phyloP scores from a whole-genome alignment of 1,140 invertebrate species.

The Melipona quadrifasciata region DNA sequence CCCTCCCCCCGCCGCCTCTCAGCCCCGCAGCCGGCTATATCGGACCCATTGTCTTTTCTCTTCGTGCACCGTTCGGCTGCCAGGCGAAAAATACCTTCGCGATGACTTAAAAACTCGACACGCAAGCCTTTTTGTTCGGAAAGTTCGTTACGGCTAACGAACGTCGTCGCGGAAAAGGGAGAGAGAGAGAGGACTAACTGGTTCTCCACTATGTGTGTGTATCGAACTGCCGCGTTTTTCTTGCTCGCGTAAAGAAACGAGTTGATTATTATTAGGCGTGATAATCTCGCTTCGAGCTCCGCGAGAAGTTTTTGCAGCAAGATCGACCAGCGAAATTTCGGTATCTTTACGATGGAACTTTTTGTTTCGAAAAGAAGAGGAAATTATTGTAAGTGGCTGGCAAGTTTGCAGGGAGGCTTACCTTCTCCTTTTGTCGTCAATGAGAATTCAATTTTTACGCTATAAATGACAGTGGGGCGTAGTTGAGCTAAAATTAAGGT shows the following conservation, averaged over 20 bases:
- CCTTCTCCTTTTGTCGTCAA: no score
- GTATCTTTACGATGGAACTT: not conserved
- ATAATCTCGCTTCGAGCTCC: not conserved
- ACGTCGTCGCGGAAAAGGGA: not conserved
- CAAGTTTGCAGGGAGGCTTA: no score
- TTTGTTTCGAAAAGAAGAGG: not conserved
- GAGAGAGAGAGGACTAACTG: not conserved
- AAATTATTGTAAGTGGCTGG: not conserved
- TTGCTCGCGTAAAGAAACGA: not conserved
- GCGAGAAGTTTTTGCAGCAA: not conserved
- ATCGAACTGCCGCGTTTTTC: conserved; percentile 4
- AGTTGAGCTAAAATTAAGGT: no score
- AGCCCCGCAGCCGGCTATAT: conserved; percentile 35
- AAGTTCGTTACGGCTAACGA: conserved; percentile 54
- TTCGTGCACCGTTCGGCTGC: conserved; percentile 16
- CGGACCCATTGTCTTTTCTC: conserved; percentile 62
- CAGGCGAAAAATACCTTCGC: conserved; percentile 27
- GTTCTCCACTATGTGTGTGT: no score
- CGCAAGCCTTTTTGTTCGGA: conserved; percentile 9
- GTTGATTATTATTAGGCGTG: not conserved
- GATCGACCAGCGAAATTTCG: not conserved
- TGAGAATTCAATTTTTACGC: no score
- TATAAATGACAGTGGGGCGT: no score
- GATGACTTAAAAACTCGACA: conserved; percentile 51
- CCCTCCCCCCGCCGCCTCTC: conserved; percentile 26